Percentiles rank a stretch among this genome's conserved stretches.
Conservation (phyloP, 1,140 invertebrate genomes). For the Trichonephila clavata region DNA sequence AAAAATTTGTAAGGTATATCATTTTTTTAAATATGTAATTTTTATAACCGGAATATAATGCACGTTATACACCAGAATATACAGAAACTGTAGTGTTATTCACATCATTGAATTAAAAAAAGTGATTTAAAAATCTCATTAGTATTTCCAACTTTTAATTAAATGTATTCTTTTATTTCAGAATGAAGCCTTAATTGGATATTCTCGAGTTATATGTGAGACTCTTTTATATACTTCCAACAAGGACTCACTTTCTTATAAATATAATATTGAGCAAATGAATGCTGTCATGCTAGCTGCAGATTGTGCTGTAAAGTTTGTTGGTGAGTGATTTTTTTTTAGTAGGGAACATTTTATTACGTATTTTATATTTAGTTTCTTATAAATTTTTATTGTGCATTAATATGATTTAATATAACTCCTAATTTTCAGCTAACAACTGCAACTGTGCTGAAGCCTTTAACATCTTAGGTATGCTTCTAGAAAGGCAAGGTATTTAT, state of each 20-base stretch:
- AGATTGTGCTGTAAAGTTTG: slow-evolving; percentile 89
- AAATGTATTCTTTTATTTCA: slow-evolving; percentile 80
- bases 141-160: no score
- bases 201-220: slow-evolving; percentile 90
- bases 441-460: slow-evolving; percentile 86
- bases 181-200: slow-evolving; percentile 82
- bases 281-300: slow-evolving; percentile 88
- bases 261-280: slow-evolving; percentile 89
- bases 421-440: slow-evolving; percentile 82
- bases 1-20: no score
- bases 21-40: no score
- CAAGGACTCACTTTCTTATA: slow-evolving; percentile 83
- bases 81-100: no score
- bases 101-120: no score
- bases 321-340: slow-evolving; percentile 81
- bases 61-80: no score
- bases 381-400: no score
- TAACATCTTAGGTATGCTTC: slow-evolving; percentile 89
- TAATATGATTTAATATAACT: no score
- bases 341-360: no score
- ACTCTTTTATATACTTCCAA: slow-evolving; percentile 84
- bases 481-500: slow-evolving; percentile 88
- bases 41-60: no score
- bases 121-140: no score
- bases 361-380: not conserved